Base-by-base conservation (phyloP, 2,113 vertebrate genomes). In the Thunnus maccoyii region DNA sequence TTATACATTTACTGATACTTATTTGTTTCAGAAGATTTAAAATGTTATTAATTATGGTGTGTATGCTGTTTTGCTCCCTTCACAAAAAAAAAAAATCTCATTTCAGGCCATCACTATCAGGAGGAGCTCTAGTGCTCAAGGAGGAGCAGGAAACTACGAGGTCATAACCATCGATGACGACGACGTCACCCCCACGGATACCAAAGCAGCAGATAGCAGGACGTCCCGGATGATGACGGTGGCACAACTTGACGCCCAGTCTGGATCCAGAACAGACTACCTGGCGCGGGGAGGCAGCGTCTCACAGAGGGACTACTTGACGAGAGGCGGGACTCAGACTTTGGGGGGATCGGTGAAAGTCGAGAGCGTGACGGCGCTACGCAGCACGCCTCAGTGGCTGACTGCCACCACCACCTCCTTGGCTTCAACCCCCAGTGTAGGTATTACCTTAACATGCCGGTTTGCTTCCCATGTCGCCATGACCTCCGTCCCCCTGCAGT, bases 261-360 rank as follows among this genome's bases (percentile, higher is more conserved):
- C 94, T 3, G 89, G 80, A 3, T 94, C 95, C 74, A 93, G 91
- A 62, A 80, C 89, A 5, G 94, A 92, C 88, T 98, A 97, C 76
- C 88, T 93, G 86, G 95, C 97, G 3, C 96, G 97, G 66, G 97
- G 98, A 52, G 91, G 91, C 0, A 54, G 79, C 0, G 14, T 48
- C 62, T 20, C 88, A 0, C 88, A 88, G 67, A 78, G 88, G 76
- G 94, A 92, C 83, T 97, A 96, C 79, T 86, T 93, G 85, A 95
- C 97, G 7, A 96, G 97, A 72, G 97, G 97, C 7, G 92, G 94
- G 72, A 88, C 95, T 3, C 90, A 92, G 55, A 93, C 92, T 13
- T 71, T 82, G 83, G 89, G 92, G n/a, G 89, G 92, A n/a, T 83
- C 94, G 0, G 54, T 87, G 71, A 95, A 95, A 64, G 92, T 92